A percentile compares a stretch with the other conserved stretches of the same genome.
Conservation (phyloP, 1,140 invertebrate species). For the Maniola jurtina region DNA sequence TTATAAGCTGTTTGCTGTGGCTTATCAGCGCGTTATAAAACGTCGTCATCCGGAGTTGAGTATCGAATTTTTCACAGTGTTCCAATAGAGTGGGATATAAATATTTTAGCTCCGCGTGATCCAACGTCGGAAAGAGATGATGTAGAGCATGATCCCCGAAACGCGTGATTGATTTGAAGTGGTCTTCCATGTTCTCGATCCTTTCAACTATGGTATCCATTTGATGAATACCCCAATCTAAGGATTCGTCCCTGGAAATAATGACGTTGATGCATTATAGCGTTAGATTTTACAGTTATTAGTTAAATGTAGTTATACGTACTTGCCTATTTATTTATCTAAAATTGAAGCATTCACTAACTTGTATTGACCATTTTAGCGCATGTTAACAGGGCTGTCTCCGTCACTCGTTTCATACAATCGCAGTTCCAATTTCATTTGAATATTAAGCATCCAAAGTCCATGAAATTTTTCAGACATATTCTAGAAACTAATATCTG, state of each 20-base stretch:
- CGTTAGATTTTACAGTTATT: conserved; percentile 14
- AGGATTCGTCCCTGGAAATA: conserved; percentile 52
- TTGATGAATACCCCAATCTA: conserved; percentile 91
- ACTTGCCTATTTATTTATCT: not conserved
- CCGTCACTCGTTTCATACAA: too few species aligned
- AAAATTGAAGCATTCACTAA: too few species aligned
- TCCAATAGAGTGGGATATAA: conserved; percentile 61
- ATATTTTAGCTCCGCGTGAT: conserved; percentile 83
- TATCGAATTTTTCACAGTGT: conserved; percentile 65
- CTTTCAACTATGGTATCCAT: conserved; percentile 87
- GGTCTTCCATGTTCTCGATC: conserved; percentile 72
- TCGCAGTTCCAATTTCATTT: too few species aligned
- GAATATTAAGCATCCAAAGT: too few species aligned
- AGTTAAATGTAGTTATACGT: not conserved
- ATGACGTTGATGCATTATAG: conserved; percentile 16
- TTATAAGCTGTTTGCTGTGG: conserved; percentile 58
- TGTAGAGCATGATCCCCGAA: conserved; percentile 90
- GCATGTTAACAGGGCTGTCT: too few species aligned
- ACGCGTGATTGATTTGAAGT: conserved; percentile 83
- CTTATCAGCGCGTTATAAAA: conserved; percentile 55
- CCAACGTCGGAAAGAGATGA: conserved; percentile 90
- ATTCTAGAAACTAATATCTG: too few species aligned
- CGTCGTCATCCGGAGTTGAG: conserved; percentile 47
- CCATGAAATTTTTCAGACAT: too few species aligned
- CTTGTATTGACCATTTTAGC: too few species aligned